Base-by-base conservation (phyloP, 2,797 vertebrate species). In the Brotogeris chrysoptera region DNA sequence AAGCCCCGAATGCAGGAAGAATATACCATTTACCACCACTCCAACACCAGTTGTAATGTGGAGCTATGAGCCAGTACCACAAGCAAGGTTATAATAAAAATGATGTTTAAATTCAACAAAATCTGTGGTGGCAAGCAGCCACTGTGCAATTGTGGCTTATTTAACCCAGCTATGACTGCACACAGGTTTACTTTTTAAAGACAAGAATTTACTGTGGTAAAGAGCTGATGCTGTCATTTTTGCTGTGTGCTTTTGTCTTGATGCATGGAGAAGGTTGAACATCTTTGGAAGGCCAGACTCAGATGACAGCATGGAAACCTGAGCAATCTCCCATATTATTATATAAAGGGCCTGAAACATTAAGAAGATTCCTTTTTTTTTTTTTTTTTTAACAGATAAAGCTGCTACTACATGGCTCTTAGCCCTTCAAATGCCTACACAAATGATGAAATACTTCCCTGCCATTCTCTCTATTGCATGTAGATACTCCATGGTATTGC, bases 261-360 rank as follows among this genome's bases (percentile, higher is more conserved):
- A 21, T 14, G 19, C n/a, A 19, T 0, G 0, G 34, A 68, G 27
- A 79, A 2, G 61, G 16, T 4, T 63, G 28, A 69, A 16, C 0
- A 0, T 66, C 18, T 77, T 59, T 88, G 63, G 59, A 78, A 90
- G 49, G 64, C 17, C 44, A n/a, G 50, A 24, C n/a, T 44, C 0
- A 2, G 10, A 57, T 65, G 72, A 38, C 7, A 60, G 28, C 16
- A 27, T 3, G 10, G 68, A 70, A 92, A 84, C 20, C 19, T 79
- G 34, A 92, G 52, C 11, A 70, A 18, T n/a, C 43, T 15, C 90
- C 52, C 8, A 2, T 34, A 13, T 70, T n/a, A 13, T 70, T 19
- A 50, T 13, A 38, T 38, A 66, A 69, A 69, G 43, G 53, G 12
- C 15, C 25, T 63, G 43, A 70, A 81, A 69, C 7, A 70, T 86